Evolutionary conservation across 2,113 vertebrate genomes (phyloP), one percentile per base, ranked within the genome.

Genomic region (Ursus arctos): DNA sequence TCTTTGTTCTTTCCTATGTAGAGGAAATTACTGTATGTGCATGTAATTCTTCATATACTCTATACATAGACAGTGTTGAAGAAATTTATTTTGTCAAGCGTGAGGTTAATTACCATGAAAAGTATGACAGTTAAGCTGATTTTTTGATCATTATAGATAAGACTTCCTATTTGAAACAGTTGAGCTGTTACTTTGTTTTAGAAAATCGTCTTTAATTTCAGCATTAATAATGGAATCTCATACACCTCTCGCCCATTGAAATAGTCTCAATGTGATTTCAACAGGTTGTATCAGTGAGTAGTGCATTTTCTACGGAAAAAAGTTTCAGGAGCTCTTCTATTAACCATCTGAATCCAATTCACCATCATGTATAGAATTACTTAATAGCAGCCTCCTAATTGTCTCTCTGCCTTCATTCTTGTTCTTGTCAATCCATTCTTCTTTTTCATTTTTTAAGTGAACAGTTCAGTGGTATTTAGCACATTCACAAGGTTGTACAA

Each of bases 51-150:
- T 26, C 53, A 72, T 81, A 88, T 12, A 76, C 2, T 88, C 21
- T 33, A 67, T 47, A 88, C 9, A 26, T 55, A 86, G 26, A 6
- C 11, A 31, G 9, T 71, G 43, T 77, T 84, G 53, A 85, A 72
- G 40, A 77, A 69, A 63, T 47, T 31, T 69, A 47, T 94, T 53
- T 88, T 96, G 40, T 69, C 11, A 55, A 24, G 36, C 36, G 33
- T 92, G 55, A 53, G 31, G 16, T 91, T 94, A 96, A 91, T 94
- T 96, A 21, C 15, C 14, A 28, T 90, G 63, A 85, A 86, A 91
- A 91, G 33, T 80, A 40, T 24, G 40, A 31, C 40, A 71, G 15
- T 67, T 69, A 21, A 71, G 26, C 67, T 97, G 18, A 83, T 47
- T 31, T n/a, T 91, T 77, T 90, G 31, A 55, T 53, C 72, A 76